Base-by-base conservation (phyloP, 2,113 vertebrate species). In the Macrotus californicus region DNA sequence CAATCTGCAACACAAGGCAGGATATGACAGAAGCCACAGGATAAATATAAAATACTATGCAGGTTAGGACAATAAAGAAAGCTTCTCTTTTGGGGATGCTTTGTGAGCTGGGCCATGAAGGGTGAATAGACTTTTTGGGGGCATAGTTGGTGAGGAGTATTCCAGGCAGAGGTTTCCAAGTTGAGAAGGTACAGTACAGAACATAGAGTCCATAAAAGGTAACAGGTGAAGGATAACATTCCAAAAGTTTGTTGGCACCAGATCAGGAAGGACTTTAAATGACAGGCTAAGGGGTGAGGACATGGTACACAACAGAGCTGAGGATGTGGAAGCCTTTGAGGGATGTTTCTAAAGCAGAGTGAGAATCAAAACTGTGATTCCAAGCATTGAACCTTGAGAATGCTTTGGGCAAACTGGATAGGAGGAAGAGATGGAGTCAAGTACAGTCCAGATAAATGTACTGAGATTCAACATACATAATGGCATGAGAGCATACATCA, bases 191-290 rank as follows among this genome's bases (percentile, higher is more conserved):
- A 52, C 94, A 96, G 76, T 70, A 87, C 52, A 93, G 87, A 96
- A 96, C 80, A 95, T 1, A 94, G 87, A 93, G 92, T 90, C 92
- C 90, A 92, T 93, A 96, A 96, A 96, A 96, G 90, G 92, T 70
- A 97, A 95, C 31, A 93, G 75, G 3, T 93, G 43, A 91, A 95
- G 66, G 76, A 85, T 94, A 92, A 87, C 79, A 95, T 96, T 96
- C 96, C 81, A 41, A 93, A 96, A 93, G 66, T 79, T 41, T 54
- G 39, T 72, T 93, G 77, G 31, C 87, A 59, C 64, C 75, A 93
- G 70, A 94, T 92, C 70, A 82, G 43, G 56, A 84, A 96, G 75
- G 69, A 94, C 80, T 95, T 89, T 86, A 94, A 94, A 96, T 93
- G 92, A 90, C 59, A 95, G 93, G 70, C 46, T 84, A 87, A 93